Evolutionary conservation across 2,888 invertebrate species (phyloP), one percentile per base, ranked within the genome.

Genomic region (Nomada hirtipes): DNA sequence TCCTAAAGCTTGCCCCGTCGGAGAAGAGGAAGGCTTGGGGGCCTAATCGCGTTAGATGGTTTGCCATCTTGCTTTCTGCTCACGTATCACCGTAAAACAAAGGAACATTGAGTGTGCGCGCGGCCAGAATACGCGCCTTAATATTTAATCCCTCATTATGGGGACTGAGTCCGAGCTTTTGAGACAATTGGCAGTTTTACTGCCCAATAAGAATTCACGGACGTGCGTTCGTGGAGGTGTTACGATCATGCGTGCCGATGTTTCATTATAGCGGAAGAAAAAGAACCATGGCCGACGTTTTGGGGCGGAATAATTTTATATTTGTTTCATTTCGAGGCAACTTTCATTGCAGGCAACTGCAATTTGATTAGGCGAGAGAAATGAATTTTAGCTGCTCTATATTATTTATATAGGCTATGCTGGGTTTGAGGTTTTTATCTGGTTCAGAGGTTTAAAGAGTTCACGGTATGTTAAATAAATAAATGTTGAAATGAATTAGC

Each of bases 131-230:
- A 91, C 91, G 87, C 86, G 83, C 88, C 88, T 93, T 87, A 93
- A 93, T 93, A 93, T 93, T 93, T 93, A 93, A 93, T 93, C 91
- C 90, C 92, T 93, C 93, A 93, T 93, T 93, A 93, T 93, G 90
- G 91, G 88, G 86, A 89, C 89, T 78, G 89, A 88, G 87, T 87
- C 87, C 88, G 87, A 90, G 93, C 93, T 92, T 93, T 93, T 92
- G 91, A 92, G 92, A 92, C 92, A 92, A 93, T 93, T 92, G 92
- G 91, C 92, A 91, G 91, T 92, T 92, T 91, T 91, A 90, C 88
- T 90, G 86, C 85, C 90, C 91, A 91, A 91, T 91, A 90, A 90
- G 89, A 85, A 88, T 82, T 84, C 83, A 63, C 59, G 72, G 57
- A 69, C 73, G 71, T 57, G 47, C 50, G 20, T 18, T 20, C 53